Conservation (phyloP, 1,140 invertebrate species). For the Hylyphantes graminicola region DNA sequence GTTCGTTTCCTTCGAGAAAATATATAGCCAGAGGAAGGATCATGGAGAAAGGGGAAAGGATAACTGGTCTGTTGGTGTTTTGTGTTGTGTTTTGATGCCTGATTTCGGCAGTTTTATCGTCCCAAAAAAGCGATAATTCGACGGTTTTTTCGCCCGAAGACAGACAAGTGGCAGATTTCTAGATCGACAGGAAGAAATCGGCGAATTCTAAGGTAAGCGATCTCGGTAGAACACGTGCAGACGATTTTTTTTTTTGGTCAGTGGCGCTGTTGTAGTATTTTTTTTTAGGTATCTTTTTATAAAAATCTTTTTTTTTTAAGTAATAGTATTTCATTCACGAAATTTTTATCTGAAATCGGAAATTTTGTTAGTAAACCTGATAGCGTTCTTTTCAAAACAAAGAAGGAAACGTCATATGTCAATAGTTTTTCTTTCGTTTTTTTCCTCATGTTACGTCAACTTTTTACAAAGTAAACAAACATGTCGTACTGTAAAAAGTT, state of each 20-base stretch:
- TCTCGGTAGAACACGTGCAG: constrained; percentile 31
- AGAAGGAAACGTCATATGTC: not conserved
- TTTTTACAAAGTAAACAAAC: too few species aligned
- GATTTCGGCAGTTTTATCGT: not conserved
- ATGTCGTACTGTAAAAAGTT: too few species aligned
- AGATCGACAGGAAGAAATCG: not conserved
- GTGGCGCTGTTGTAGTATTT: constrained; percentile 54
- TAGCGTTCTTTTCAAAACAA: not conserved
- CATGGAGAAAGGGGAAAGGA: constrained; percentile 38
- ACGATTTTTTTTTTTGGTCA: constrained; percentile 32
- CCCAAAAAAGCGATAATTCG: not conserved
- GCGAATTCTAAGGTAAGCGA: constrained; percentile 30
- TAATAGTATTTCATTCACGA: constrained; percentile 9
- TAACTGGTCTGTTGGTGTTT: constrained; percentile 4
- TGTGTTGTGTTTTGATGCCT: constrained; percentile 9
- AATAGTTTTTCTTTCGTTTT: too few species aligned
- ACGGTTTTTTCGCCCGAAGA: too few species aligned
- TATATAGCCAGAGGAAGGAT: constrained; percentile 28
- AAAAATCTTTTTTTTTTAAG: too few species aligned
- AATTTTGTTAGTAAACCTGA: too few species aligned
- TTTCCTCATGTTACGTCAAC: too few species aligned
- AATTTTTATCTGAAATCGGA: not conserved
- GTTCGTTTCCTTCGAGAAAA: constrained; percentile 16
- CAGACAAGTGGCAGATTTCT: too few species aligned
- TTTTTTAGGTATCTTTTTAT: constrained; percentile 31